Evolutionary conservation across 2,797 vertebrate species (phyloP).

Genomic region (Mormyrus hasselquistii): DNA sequence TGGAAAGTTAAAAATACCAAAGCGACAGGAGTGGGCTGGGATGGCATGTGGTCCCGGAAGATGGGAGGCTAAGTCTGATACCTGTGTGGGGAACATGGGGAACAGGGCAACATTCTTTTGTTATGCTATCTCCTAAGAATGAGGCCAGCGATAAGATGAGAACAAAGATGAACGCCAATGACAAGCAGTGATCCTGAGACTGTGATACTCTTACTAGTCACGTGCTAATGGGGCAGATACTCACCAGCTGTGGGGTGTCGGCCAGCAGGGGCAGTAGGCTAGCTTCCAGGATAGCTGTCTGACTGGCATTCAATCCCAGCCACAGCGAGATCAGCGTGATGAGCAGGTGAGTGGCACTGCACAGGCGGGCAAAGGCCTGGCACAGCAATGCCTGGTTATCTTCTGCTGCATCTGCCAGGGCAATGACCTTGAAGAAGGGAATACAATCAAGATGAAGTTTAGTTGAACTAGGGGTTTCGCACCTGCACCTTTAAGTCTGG

Average conservation of each 20-base stretch:
- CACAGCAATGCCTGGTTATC: slow-evolving; percentile 73
- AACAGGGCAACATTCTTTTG: neutral
- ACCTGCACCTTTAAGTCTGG: neutral
- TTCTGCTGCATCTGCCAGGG: slow-evolving; percentile 81
- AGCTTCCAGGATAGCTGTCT: slow-evolving; percentile 79
- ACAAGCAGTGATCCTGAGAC: neutral
- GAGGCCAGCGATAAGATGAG: neutral
- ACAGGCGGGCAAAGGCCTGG: slow-evolving; percentile 73
- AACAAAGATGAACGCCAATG: neutral
- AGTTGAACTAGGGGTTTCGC: neutral
- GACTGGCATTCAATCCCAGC: slow-evolving; percentile 78
- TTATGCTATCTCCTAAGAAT: neutral
- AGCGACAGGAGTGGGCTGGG: slow-evolving; percentile 11
- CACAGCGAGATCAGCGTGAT: slow-evolving; percentile 80
- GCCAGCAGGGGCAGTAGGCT: slow-evolving; percentile 80
- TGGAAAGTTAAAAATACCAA: slow-evolving; percentile 29
- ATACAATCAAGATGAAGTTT: neutral
- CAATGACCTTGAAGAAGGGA: slow-evolving; percentile 70
- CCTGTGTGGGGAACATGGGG: neutral
- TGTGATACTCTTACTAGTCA: neutral
- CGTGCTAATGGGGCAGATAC: neutral
- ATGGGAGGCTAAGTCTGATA: slow-evolving; percentile 24
- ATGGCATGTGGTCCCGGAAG: neutral
- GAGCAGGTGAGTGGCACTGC: slow-evolving; percentile 78
- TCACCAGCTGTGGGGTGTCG: slow-evolving; percentile 76